Evolutionary conservation across 2,113 vertebrate genomes (phyloP).

Genomic region (Vulpes ferrilata): DNA sequence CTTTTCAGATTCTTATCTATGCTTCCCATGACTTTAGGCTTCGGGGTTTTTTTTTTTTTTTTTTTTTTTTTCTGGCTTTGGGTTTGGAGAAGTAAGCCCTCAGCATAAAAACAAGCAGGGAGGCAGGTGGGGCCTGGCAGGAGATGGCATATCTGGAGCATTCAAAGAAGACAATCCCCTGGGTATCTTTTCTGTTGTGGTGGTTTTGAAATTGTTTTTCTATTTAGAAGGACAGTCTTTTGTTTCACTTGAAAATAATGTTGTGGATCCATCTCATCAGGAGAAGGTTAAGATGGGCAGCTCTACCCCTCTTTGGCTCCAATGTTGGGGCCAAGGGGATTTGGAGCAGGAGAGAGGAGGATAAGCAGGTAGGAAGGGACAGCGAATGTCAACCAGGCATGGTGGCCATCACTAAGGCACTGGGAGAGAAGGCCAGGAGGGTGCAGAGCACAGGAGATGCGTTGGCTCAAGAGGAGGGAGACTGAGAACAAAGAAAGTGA

Average conservation of each 20-base stretch:
- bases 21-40: not conserved
- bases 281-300: conserved; percentile 79
- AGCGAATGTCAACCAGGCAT: not conserved
- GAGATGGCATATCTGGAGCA: not conserved
- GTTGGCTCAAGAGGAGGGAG: not conserved
- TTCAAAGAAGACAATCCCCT: conserved; percentile 34
- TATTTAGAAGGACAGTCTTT: conserved; percentile 81
- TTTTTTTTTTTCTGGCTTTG: not conserved
- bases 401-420: too few relatives aligned
- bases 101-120: not conserved
- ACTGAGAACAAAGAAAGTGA: conserved; percentile 8
- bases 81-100: not conserved
- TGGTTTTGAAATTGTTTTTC: conserved; percentile 80
- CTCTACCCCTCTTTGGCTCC: conserved; percentile 74
- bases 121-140: not conserved
- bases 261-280: conserved; percentile 84
- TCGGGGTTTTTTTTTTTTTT: too few relatives aligned
- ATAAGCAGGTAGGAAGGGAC: not conserved
- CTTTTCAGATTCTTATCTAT: not conserved
- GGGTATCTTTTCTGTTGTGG: conserved; percentile 68
- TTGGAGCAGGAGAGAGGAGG: not conserved
- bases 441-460: not conserved
- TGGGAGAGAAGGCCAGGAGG: not conserved
- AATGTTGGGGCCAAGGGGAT: conserved; percentile 64
- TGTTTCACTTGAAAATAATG: conserved; percentile 79